Base-by-base conservation (phyloP, 2,113 vertebrate species). In the Oncorhynchus tshawytscha region DNA sequence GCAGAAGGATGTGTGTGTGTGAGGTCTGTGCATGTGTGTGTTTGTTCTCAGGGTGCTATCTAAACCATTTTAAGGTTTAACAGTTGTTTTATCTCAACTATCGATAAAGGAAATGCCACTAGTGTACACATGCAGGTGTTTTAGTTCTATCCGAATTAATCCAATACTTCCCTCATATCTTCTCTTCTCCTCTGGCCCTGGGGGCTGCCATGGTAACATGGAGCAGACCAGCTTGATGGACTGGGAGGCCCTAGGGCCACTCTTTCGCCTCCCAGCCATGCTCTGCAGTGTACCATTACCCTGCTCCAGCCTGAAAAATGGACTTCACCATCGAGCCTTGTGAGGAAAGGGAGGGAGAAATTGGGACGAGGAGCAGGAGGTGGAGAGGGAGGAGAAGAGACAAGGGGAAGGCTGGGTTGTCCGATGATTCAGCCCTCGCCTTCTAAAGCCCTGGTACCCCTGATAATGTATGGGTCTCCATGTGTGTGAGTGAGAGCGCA, bases 361-460 rank as follows among this genome's bases (percentile, higher is more conserved):
- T 4, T 60, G 60, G 76, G 70, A 73, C n/a, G 72, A n/a, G 72
- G 70, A 51, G 45, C 24, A 65, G 31, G 29, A 65, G 82, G 65
- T 57, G 67, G 22, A 68, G 16, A 1, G 60, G 76, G 70, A 73
- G 27, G 72, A 22, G 74, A 70, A 51, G 48, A 31, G 70, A 84
- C 60, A 62, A 65, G 24, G 72, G n/a, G 66, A 75, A 78, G 76
- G 69, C 73, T 75, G 68, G 79, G 16, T 18, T 67, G 77, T 79
- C 88, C 78, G 82, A 82, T 80, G 88, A 89, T 85, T 90, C 88
- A 78, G 18, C 48, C 27, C 70, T 9, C 11, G 39, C 39, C 9
- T 45, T 12, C 39, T 12, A 45, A 45, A 45, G 72, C 54, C 74
- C 62, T 86, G 82, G 83, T 78, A 77, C 80, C 39, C 73, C 67